These are phyloP conservation scores for Troides oblongomaculatus DNA, from an alignment of 2,888 invertebrate genomes.

Conservation along the genomic window DNA sequence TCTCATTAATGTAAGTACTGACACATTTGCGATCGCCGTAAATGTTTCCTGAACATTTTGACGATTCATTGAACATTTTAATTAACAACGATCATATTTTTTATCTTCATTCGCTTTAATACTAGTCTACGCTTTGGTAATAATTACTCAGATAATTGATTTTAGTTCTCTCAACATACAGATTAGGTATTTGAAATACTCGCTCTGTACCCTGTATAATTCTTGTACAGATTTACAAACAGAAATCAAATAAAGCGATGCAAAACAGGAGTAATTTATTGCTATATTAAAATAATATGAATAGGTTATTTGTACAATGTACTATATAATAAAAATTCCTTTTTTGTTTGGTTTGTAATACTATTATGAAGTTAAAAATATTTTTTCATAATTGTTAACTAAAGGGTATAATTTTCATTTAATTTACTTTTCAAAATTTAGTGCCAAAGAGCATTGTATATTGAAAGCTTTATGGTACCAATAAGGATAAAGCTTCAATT, in stretches of 20 bases:
- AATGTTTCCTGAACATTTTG: slow-evolving; percentile 4
- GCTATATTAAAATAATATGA: too few relatives aligned
- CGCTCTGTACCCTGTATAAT: too few relatives aligned
- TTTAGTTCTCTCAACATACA: too few relatives aligned
- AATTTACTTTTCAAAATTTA: neutral
- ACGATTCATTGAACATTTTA: slow-evolving; percentile 4
- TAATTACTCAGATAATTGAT: too few relatives aligned
- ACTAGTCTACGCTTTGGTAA: neutral
- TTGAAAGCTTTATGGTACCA: slow-evolving; percentile 2
- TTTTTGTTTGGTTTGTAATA: neutral
- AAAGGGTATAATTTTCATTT: neutral
- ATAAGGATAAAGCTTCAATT: slow-evolving; percentile 23
- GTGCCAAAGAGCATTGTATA: neutral
- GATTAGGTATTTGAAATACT: too few relatives aligned
- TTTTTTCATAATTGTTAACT: neutral
- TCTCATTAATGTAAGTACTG: slow-evolving; percentile 24
- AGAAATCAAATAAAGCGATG: too few relatives aligned
- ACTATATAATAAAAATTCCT: too few relatives aligned
- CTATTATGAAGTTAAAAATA: neutral
- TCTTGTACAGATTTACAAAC: too few relatives aligned
- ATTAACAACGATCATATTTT: slow-evolving; percentile 4
- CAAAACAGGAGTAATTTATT: too few relatives aligned
- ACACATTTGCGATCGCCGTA: slow-evolving; percentile 8
- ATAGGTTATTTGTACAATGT: too few relatives aligned
- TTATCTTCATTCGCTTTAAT: neutral